Conservation (phyloP, 53 echinoderm and acorn worm species). For the Patiria pectinifera region DNA sequence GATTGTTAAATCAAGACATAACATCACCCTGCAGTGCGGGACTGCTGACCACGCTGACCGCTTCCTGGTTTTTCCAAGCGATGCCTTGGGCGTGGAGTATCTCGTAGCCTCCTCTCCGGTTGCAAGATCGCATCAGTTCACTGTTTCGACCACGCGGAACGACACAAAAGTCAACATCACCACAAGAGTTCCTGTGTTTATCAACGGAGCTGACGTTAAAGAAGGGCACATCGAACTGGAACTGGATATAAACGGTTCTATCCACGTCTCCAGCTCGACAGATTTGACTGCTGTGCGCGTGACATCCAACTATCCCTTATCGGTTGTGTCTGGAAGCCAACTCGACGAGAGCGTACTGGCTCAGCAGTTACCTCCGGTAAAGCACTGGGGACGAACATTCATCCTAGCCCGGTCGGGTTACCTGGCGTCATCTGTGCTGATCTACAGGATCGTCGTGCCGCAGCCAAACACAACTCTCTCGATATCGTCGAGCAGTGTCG, state of each 20-base stretch:
- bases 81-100: background rate
- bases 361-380: slow-evolving; percentile 2
- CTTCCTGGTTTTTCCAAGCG: background rate
- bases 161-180: background rate
- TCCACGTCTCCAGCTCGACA: background rate
- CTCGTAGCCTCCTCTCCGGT: background rate
- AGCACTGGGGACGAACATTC: background rate
- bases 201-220: background rate
- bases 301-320: background rate
- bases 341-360: no score
- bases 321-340: background rate
- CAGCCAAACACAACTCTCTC: background rate
- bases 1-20: background rate
- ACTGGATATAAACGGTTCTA: background rate
- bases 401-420: background rate
- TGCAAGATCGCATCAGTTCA: background rate
- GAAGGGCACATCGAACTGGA: background rate
- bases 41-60: background rate
- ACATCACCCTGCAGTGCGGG: background rate
- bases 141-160: background rate
- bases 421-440: background rate
- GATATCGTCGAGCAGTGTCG: background rate
- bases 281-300: slow-evolving; percentile 7
- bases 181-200: background rate
- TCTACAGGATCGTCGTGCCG: background rate